Conservation (phyloP, 1,140 invertebrate species). For the Euura saliciscinereae region DNA sequence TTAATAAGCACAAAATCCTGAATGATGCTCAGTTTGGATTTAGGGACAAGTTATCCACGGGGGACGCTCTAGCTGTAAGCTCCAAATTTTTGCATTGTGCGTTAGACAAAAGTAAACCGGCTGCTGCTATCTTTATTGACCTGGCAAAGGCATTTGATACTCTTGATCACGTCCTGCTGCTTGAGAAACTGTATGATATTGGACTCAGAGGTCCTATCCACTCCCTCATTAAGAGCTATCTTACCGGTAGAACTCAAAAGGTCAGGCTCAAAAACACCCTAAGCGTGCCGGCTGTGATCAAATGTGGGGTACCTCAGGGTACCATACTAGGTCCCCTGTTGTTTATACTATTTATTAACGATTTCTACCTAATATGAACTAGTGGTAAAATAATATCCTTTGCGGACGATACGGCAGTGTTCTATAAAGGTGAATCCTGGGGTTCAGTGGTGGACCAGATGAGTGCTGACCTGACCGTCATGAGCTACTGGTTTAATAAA, state of each 20-base stretch:
- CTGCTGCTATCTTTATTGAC: slow-evolving; percentile 3
- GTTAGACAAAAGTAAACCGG: not conserved
- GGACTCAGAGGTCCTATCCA: slow-evolving; percentile 27
- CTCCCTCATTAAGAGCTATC: slow-evolving; percentile 33
- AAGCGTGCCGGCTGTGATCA: slow-evolving; percentile 11
- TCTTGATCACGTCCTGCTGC: slow-evolving; percentile 1
- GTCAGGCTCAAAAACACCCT: slow-evolving; percentile 20
- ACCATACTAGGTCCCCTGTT: slow-evolving; percentile 9
- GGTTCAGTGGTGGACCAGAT: not conserved
- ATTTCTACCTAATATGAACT: slow-evolving; percentile 11
- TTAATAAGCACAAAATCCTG: slow-evolving; percentile 14
- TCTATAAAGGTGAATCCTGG: slow-evolving; percentile 7
- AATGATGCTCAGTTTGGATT: slow-evolving; percentile 20
- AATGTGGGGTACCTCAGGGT: slow-evolving; percentile 22
- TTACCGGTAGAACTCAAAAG: slow-evolving; percentile 34
- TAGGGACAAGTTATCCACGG: slow-evolving; percentile 10
- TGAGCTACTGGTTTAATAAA: slow-evolving; percentile 15
- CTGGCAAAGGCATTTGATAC: slow-evolving; percentile 9
- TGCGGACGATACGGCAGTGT: slow-evolving; percentile 15
- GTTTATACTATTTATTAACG: slow-evolving; percentile 27
- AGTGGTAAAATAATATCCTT: not conserved
- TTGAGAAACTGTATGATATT: not conserved
- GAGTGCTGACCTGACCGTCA: slow-evolving; percentile 6
- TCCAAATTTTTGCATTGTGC: slow-evolving; percentile 9
- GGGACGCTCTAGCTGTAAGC: slow-evolving; percentile 14